Evolutionary conservation across 2,888 invertebrate species (phyloP), one percentile per base, ranked within the genome.

Genomic region (Nebria salina): DNA sequence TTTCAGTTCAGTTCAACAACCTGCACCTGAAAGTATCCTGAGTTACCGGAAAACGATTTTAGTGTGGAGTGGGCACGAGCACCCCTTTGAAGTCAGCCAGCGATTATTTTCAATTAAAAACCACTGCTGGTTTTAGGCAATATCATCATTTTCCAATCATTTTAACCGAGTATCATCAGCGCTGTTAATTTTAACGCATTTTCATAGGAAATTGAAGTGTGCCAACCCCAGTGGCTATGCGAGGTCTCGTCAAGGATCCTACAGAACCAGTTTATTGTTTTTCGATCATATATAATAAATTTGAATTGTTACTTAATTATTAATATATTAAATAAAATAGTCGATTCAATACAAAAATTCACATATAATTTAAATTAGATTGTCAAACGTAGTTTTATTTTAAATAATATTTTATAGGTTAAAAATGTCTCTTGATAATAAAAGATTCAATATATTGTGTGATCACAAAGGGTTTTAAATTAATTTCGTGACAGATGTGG

Each of bases 1-100:
- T 54, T 54, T 54, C 54, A 54, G 54, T 54, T 54, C 54, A 54
- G 54, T 54, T 54, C 54, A 54, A 54, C 54, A 54, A 54, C 54
- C 54, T 54, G 54, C 8, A 54, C 54, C 54, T 54, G 54, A 13
- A 54, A 8, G 54, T 13, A 13, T 8, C 54, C 13, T 5, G 8
- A 54, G 54, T 54, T 54, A 54, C 54, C 54, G 54, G 54, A 54
- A 34, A 54, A 54, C 54, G 54, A 54, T 54, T 11, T 13, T 1
- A 0, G 54, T 54, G 7, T 54, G 34, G 34, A 34, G 34, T 34
- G 34, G 5, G 54, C 7, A 54, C 6, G 54, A 11, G 13, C 54
- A 54, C 54, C 54, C 54, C 7, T 54, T 54, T 54, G 54, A 54
- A 54, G 54, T 54, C 54, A 54, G 13, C 13, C 54, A 54, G 54